Evolutionary conservation across 2,113 vertebrate genomes (phyloP), one percentile per base, ranked within the genome.

Genomic region (Pseudorectes ferrugineus): DNA sequence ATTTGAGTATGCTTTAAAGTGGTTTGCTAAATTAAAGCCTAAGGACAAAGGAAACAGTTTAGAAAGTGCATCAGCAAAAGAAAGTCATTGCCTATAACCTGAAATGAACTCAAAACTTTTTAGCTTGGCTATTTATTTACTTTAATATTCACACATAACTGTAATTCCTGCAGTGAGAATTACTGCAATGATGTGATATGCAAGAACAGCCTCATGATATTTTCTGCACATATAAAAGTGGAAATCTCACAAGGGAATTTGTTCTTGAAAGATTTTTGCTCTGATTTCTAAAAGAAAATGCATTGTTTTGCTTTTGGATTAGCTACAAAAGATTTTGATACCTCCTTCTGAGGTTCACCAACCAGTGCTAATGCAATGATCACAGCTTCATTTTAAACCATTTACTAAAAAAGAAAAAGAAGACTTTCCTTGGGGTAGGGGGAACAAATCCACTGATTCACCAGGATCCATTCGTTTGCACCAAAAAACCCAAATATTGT

Each of bases 231-330:
- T 72, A 51, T 72, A 35, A 67, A 88, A 93, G 31, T 42, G 73
- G 87, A 94, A 89, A 94, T 88, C 71, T 96, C 93, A 89, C 88
- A 96, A 85, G 88, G 95, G 91, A 97, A 96, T 97, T 95, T 85
- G 86, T 74, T 90, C 92, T 89, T 92, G 66, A 88, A 91, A 96
- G 54, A 72, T 93, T 93, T 97, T 96, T 94, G 95, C 51, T 43
- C 43, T 80, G 89, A 94, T 94, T 95, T 91, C 61, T 86, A 84
- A 85, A 89, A 19, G 20, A 65, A 92, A 96, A 72, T 72, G 26
- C 74, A 89, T 96, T 92, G 40, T 77, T 85, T 46, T 95, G 74
- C 49, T 76, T 92, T 87, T 89, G 80, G 85, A 75, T 71, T 78
- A 92, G 54, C 88, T 93, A 97, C 77, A 96, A 61, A 96, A 82